Percentiles rank a stretch among this genome's conserved stretches.
Evolutionary conservation across 2,113 vertebrate genomes (phyloP).

Genomic region (Dasyprocta punctata): DNA sequence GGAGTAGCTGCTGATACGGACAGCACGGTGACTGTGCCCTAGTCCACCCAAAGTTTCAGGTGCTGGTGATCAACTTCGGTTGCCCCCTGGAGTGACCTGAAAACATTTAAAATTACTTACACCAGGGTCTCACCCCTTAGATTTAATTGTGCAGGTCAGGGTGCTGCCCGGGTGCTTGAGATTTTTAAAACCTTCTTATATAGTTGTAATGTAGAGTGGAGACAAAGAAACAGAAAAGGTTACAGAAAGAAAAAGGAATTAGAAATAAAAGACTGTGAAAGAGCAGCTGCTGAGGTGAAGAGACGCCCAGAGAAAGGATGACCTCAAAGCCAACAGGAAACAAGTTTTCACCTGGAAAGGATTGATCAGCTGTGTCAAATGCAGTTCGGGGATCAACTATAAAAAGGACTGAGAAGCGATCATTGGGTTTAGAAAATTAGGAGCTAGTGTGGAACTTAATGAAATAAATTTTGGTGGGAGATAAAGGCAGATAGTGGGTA

Average conservation of each 20-base stretch:
- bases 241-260: background rate
- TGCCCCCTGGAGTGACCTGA: background rate
- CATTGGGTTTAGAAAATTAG: background rate
- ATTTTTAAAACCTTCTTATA: background rate
- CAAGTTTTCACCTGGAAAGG: background rate
- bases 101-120: background rate
- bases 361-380: background rate
- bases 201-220: background rate
- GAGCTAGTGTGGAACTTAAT: background rate
- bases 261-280: background rate
- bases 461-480: background rate
- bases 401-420: background rate
- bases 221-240: background rate
- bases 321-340: background rate
- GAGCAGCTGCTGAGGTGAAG: background rate
- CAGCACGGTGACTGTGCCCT: background rate
- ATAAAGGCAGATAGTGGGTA: background rate
- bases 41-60: background rate
- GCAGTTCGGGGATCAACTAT: background rate
- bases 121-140: rapidly evolving
- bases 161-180: background rate
- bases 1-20: background rate
- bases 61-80: background rate
- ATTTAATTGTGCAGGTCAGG: background rate
- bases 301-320: background rate